These are phyloP conservation scores for Leucoma salicis DNA, from an alignment of 2,888 invertebrate genomes.

Conservation along the genomic window DNA sequence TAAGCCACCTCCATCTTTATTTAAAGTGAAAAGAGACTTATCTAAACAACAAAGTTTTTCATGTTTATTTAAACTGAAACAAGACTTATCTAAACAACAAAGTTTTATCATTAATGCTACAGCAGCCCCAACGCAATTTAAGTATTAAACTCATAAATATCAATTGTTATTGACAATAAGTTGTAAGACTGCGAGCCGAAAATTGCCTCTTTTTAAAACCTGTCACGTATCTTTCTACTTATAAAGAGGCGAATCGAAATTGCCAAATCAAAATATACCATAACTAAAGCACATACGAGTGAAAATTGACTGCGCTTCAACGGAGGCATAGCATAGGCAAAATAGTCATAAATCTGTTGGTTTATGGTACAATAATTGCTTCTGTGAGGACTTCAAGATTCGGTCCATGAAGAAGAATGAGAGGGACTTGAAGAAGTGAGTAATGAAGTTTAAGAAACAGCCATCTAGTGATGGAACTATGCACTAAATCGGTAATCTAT, in stretches of 20 bases:
- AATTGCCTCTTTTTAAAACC: slow-evolving; percentile 28
- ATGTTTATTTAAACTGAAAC: slow-evolving; percentile 1
- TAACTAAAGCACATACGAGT: too few relatives aligned
- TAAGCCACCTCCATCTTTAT: too few relatives aligned
- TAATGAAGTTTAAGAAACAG: too few relatives aligned
- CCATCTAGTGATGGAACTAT: too few relatives aligned
- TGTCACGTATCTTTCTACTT: slow-evolving; percentile 39
- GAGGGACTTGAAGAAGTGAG: too few relatives aligned
- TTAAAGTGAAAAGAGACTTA: slow-evolving; percentile 3
- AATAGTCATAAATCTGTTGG: too few relatives aligned
- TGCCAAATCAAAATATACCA: slow-evolving; percentile 29
- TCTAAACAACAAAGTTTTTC: slow-evolving; percentile 6
- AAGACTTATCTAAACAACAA: slow-evolving; percentile 3
- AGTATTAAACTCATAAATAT: slow-evolving; percentile 27
- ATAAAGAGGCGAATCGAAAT: slow-evolving; percentile 18
- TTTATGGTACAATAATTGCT: too few relatives aligned
- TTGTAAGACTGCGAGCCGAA: slow-evolving; percentile 23
- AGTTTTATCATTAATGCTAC: slow-evolving; percentile 14
- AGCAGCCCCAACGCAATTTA: slow-evolving; percentile 23
- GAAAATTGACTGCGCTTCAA: too few relatives aligned
- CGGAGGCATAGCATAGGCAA: too few relatives aligned
- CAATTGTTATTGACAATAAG: slow-evolving; percentile 26
- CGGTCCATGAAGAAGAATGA: too few relatives aligned
- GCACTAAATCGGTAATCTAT: too few relatives aligned
- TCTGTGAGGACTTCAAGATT: too few relatives aligned